phyloP scores from a whole-genome alignment of 2,113 vertebrate genomes.

The Myotis lucifugus region DNA sequence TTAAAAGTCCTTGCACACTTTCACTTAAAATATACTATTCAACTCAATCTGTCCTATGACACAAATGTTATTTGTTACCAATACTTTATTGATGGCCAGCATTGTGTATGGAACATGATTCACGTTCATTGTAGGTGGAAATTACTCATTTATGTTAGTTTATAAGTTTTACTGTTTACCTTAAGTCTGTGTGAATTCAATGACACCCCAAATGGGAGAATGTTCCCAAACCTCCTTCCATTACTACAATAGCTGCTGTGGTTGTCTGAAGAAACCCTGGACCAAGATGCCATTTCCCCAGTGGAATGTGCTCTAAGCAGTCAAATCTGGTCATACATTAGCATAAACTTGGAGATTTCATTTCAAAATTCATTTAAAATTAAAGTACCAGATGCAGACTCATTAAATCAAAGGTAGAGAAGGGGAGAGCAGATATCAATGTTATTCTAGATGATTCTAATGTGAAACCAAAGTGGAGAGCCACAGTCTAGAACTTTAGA shows the following conservation, averaged over 20 bases:
- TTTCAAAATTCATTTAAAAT: neutral
- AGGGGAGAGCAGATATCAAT: neutral
- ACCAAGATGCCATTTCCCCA: neutral
- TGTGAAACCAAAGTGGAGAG: neutral
- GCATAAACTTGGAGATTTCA: neutral
- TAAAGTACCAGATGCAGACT: neutral
- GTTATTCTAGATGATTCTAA: neutral
- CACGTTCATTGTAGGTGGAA: neutral
- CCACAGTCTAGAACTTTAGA: neutral
- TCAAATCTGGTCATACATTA: neutral
- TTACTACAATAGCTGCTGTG: neutral
- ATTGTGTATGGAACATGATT: neutral
- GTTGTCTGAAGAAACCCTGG: neutral
- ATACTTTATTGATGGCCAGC: conserved; percentile 28
- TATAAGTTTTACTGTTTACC: neutral
- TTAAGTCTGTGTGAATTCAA: neutral
- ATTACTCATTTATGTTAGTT: neutral
- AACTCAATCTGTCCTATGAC: conserved; percentile 36
- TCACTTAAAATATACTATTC: neutral
- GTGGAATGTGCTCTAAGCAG: neutral
- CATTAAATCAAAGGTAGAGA: neutral
- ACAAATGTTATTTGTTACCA: neutral
- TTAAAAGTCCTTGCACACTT: neutral
- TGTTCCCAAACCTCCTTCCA: neutral
- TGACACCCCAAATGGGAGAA: neutral